Percentiles rank a stretch among this genome's conserved stretches.
Evolutionary conservation across 2,888 invertebrate species (phyloP).

Genomic region (Congeria kusceri): DNA sequence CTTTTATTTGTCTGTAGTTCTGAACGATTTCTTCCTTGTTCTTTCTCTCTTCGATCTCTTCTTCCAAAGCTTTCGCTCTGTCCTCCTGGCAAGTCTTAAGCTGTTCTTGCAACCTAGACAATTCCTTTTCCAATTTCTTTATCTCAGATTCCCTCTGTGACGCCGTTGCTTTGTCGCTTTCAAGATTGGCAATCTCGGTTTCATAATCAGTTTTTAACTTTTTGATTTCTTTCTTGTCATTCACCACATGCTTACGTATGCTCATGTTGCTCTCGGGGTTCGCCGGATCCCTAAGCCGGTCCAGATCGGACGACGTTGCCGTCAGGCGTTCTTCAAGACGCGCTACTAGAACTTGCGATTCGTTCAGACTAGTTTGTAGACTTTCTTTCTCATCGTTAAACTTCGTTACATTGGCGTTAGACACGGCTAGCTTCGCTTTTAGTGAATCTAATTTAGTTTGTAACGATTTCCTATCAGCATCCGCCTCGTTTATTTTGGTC

Average conservation of each 20-base stretch:
- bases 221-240: conserved; percentile 61
- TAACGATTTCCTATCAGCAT: conserved; percentile 45
- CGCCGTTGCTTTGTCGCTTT: conserved; percentile 30
- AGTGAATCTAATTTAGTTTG: conserved; percentile 46
- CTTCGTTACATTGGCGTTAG: conserved; percentile 50
- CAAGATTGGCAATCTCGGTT: conserved; percentile 33
- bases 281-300: conserved; percentile 59
- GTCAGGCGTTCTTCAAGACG: conserved; percentile 53
- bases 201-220: conserved; percentile 43
- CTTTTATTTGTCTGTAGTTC: conserved; percentile 35
- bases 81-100: conserved; percentile 38
- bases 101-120: conserved; percentile 27
- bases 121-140: conserved; percentile 37
- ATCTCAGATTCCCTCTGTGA: conserved; percentile 39
- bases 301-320: conserved; percentile 42
- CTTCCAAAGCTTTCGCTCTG: conserved; percentile 26
- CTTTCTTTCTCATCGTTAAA: conserved; percentile 56
- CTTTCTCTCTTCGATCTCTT: conserved; percentile 39
- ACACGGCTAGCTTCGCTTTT: conserved; percentile 53
- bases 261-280: conserved; percentile 61
- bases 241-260: conserved; percentile 50
- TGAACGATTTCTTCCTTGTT: conserved; percentile 33
- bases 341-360: conserved; percentile 53
- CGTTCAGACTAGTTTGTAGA: conserved; percentile 43
- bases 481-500: conserved; percentile 45